These are phyloP conservation scores for Okapia johnstoni DNA, from an alignment of 2,113 vertebrate genomes.

Conservation along the genomic window DNA sequence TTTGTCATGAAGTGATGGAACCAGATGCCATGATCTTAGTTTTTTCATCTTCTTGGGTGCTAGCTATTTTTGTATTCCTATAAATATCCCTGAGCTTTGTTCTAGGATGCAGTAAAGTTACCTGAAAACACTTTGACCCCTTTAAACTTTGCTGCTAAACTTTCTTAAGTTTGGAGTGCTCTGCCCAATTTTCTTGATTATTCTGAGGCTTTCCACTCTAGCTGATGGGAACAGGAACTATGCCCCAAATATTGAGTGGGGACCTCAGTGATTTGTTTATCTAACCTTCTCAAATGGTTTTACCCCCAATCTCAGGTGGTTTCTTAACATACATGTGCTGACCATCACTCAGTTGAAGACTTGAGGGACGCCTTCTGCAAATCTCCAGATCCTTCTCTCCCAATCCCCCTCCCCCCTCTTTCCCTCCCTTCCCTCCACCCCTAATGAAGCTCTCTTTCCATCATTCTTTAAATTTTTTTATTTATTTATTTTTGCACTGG, in stretches of 20 bases:
- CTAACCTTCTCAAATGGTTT: not conserved
- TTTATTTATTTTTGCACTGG: not conserved
- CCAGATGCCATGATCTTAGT: not conserved
- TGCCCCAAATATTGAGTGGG: not conserved
- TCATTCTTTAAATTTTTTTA: not conserved
- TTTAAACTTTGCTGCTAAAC: not conserved
- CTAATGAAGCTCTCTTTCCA: not conserved
- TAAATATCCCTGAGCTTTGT: not conserved
- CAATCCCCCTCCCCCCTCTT: no score
- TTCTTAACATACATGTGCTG: not conserved
- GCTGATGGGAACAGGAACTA: not conserved
- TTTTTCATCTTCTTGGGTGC: not conserved
- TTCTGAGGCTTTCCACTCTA: not conserved
- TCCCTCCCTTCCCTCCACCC: accelerated
- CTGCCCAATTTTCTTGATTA: no score
- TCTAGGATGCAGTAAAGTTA: not conserved
- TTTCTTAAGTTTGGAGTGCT: not conserved
- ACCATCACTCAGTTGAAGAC: not conserved
- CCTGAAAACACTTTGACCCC: not conserved
- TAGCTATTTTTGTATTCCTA: not conserved
- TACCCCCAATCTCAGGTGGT: not conserved
- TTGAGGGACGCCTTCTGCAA: not conserved
- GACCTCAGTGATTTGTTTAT: not conserved
- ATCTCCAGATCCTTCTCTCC: not conserved
- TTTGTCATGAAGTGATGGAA: not conserved